A percentile compares a stretch with the other conserved stretches of the same genome.
phyloP scores from a whole-genome alignment of 2,113 vertebrate genomes.

The Ceyx margarethae region DNA sequence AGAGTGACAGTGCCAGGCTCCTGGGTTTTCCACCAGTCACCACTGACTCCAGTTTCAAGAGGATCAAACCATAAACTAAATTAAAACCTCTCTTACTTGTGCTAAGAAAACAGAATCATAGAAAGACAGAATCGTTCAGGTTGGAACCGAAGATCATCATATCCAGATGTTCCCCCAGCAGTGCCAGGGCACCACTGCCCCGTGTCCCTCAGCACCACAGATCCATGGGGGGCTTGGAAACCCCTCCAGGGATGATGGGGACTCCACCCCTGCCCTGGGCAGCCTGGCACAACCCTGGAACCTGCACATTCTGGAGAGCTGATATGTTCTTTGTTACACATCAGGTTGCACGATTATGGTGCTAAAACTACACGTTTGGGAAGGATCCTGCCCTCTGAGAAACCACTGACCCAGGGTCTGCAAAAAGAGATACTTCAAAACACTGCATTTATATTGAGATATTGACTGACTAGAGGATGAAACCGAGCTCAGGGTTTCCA shows the following conservation, averaged over 20 bases:
- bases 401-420: background rate
- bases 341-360: fast-evolving
- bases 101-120: background rate
- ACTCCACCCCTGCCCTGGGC: no score
- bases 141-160: background rate
- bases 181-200: no score
- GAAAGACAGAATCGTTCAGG: no score
- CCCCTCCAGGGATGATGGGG: no score
- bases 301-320: background rate
- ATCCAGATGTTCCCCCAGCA: background rate
- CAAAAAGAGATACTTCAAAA: background rate
- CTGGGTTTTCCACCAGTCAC: background rate
- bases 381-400: background rate
- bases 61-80: background rate
- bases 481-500: background rate
- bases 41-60: background rate
- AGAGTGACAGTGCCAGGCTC: background rate
- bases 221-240: no score
- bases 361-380: fast-evolving
- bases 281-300: background rate
- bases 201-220: no score
- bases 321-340: background rate
- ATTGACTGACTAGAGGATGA: background rate
- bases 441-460: background rate
- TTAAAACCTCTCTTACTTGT: background rate